A percentile compares a stretch with the other conserved stretches of the same genome.
Evolutionary conservation across 2,797 vertebrate species (phyloP).

Genomic region (Platalea minor): DNA sequence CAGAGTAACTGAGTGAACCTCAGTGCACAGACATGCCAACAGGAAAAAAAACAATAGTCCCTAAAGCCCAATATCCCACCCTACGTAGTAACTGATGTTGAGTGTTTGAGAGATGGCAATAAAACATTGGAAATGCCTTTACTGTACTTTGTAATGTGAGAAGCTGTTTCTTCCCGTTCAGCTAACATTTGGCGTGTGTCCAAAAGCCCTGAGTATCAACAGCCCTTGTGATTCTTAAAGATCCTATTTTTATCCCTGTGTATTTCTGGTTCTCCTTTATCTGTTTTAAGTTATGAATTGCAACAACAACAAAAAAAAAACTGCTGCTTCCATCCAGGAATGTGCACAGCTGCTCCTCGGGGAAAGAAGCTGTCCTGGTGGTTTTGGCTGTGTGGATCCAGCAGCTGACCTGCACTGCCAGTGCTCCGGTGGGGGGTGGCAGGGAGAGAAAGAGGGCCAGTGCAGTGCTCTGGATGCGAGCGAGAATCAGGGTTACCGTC

Average conservation of each 20-base stretch:
- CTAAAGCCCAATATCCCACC: not conserved
- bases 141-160: conserved; percentile 19
- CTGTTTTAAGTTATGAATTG: not conserved
- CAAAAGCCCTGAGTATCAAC: conserved; percentile 18
- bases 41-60: not conserved
- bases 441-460: not conserved
- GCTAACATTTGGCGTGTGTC: not conserved
- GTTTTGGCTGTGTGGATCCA: not conserved
- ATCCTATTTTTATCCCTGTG: conserved; percentile 41
- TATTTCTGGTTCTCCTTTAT: conserved; percentile 25
- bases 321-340: not conserved
- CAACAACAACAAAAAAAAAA: not conserved
- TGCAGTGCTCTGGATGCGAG: not conserved
- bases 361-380: not conserved
- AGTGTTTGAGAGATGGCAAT: not conserved
- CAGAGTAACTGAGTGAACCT: not conserved
- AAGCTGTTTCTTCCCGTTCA: not conserved
- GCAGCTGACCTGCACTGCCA: not conserved
- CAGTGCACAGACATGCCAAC: not conserved
- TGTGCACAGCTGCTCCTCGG: not conserved
- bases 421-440: not conserved
- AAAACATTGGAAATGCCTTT: not conserved
- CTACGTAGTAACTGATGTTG: not conserved
- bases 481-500: not conserved
- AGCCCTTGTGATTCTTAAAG: not conserved